phyloP scores from a whole-genome alignment of 1,140 invertebrate species.

The Microplitis mediator region DNA sequence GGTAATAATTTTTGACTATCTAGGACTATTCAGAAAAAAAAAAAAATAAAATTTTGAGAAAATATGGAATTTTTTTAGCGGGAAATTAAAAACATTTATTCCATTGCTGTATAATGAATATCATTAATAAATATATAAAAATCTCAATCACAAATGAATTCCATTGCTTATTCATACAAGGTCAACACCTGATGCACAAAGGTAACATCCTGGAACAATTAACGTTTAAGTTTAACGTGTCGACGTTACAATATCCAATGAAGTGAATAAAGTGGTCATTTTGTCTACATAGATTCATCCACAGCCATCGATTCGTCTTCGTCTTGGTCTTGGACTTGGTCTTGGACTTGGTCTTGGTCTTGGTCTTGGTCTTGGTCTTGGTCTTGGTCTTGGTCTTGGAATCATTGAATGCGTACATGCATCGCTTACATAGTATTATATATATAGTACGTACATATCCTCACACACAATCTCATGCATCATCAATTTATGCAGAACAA shows the following conservation, averaged over 20 bases:
- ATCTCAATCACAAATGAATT: not conserved
- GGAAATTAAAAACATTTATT: too few species aligned
- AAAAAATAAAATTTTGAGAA: too few species aligned
- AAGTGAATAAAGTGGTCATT: not conserved
- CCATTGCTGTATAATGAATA: not conserved
- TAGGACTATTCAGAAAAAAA: too few species aligned
- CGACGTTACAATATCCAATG: not conserved
- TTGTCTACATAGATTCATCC: not conserved
- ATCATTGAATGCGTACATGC: too few species aligned
- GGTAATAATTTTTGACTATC: too few species aligned
- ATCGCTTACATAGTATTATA: too few species aligned
- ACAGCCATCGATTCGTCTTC: slow-evolving; percentile 50
- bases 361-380: too few species aligned
- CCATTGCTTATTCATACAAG: not conserved
- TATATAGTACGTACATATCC: slow-evolving; percentile 37
- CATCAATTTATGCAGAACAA: slow-evolving; percentile 63
- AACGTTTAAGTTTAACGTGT: not conserved
- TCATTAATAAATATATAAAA: not conserved
- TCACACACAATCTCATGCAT: slow-evolving; percentile 45
- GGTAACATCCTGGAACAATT: not conserved
- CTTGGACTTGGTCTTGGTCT: slow-evolving; percentile 36
- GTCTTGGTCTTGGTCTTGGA: too few species aligned
- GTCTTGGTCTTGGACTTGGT: slow-evolving; percentile 18
- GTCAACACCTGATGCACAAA: not conserved
- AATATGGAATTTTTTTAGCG: too few species aligned